Base-by-base conservation (phyloP, 2,797 vertebrate genomes). In the Psittacula derbiana region DNA sequence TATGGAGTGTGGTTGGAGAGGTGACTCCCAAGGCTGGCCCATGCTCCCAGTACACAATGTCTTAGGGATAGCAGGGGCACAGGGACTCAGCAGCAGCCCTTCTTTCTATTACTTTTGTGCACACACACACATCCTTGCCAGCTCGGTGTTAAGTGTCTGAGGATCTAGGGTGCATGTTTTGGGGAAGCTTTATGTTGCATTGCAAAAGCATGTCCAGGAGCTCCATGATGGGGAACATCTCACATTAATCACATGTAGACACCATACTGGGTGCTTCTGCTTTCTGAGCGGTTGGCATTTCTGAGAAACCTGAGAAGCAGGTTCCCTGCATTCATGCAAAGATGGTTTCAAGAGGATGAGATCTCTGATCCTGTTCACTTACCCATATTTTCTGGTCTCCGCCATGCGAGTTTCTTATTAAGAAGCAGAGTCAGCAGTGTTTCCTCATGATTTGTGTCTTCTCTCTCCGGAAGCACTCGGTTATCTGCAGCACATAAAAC, bases 361-460 rank as follows among this genome's bases (percentile, higher is more conserved):
- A 7, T 82, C 60, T 79, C 64, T 33, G 44, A 36, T 19, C 16
- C 61, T 38, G 9, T 40, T 60, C 15, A 2, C 97, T 96, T 81
- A 97, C 97, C 92, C 44, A 96, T 95, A 38, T 91, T 92, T 91
- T 95, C 95, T 1, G 96, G 96, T 81, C 92, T 96, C 66, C 49
- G 73, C 94, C 96, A 89, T 12, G 95, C 91, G 0, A 95, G 79
- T 83, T 96, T 97, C 85, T 97, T 97, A 53, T 96, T 96, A 27
- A 97, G 97, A 33, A 97, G 96, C 78, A 97, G 93, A 66, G 96
- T 94, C 92, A 97, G 89, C 80, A 97, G 55, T 31, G 89, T 76
- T 76, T 96, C 95, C 47, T 96, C 86, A 0, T 96, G 96, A 89
- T 92, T 96, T 83, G 93, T 81, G 62, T 97, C 96, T 92, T 89